Evolutionary conservation across 2,797 vertebrate species (phyloP).

Genomic region (Myotis daubentonii): DNA sequence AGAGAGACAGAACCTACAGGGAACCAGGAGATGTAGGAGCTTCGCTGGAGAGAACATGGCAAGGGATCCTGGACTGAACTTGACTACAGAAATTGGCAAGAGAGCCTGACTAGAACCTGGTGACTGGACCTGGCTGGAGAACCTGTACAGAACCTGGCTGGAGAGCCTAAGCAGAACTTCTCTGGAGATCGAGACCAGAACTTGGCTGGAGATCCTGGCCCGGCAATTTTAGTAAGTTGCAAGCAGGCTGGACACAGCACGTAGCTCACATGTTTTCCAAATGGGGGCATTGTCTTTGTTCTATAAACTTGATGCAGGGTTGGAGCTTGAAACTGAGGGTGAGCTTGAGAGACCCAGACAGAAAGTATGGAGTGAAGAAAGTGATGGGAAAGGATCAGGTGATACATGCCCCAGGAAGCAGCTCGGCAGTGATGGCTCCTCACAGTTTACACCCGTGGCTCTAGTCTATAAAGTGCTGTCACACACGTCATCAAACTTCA

Average conservation of each 20-base stretch:
- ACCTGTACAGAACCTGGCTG: too few species aligned
- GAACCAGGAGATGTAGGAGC: too few species aligned
- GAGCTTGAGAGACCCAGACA: not conserved
- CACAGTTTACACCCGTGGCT: not conserved
- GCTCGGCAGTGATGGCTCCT: not conserved
- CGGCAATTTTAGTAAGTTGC: not conserved
- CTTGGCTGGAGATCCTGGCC: too few species aligned
- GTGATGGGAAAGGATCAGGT: not conserved
- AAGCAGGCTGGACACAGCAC: not conserved
- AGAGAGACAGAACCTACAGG: too few species aligned
- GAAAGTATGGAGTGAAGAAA: not conserved
- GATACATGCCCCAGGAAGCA: fast-evolving
- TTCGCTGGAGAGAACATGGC: too few species aligned
- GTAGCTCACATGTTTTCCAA: not conserved
- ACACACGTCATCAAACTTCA: not conserved
- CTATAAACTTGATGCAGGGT: not conserved
- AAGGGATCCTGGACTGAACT: too few species aligned
- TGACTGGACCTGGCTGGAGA: too few species aligned
- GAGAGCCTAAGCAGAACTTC: too few species aligned
- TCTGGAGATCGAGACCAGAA: too few species aligned
- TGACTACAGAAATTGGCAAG: too few species aligned
- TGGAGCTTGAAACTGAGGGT: not conserved
- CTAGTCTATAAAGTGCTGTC: not conserved
- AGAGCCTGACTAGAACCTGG: too few species aligned
- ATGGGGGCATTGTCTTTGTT: not conserved